Evolutionary conservation across 1,140 invertebrate genomes (phyloP).

Genomic region (Pogonus chalceus): DNA sequence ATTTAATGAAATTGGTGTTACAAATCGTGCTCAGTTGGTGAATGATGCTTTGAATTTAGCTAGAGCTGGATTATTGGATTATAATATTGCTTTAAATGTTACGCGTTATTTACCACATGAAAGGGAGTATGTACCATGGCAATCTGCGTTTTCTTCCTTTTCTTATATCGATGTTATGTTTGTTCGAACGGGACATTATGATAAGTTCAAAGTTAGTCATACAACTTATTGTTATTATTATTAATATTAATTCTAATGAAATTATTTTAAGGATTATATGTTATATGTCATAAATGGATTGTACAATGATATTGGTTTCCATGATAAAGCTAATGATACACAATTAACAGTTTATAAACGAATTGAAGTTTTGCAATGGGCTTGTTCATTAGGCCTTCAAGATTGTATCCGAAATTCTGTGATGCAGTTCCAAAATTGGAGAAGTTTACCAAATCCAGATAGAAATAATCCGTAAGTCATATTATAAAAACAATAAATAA

Average conservation of each 20-base stretch:
- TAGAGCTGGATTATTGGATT: slow-evolving; percentile 50
- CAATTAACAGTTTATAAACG: slow-evolving; percentile 56
- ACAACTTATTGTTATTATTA: no score
- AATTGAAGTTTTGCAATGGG: slow-evolving; percentile 56
- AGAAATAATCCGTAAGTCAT: slow-evolving; percentile 58
- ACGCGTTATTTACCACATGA: slow-evolving; percentile 65
- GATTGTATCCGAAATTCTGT: slow-evolving; percentile 59
- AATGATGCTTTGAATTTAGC: slow-evolving; percentile 82
- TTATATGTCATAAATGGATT: slow-evolving; percentile 49
- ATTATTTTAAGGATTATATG: slow-evolving; percentile 57
- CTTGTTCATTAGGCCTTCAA: slow-evolving; percentile 56
- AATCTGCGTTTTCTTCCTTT: slow-evolving; percentile 56
- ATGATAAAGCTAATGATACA: slow-evolving; percentile 47
- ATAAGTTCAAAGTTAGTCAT: slow-evolving; percentile 62
- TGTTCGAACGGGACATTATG: slow-evolving; percentile 56
- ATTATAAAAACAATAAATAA: slow-evolving; percentile 15
- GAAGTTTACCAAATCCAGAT: slow-evolving; percentile 54
- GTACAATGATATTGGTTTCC: slow-evolving; percentile 56
- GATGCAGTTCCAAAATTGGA: slow-evolving; percentile 61
- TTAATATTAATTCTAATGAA: no score
- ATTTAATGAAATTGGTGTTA: slow-evolving; percentile 47
- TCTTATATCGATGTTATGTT: slow-evolving; percentile 66
- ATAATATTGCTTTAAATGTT: slow-evolving; percentile 59
- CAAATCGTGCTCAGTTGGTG: slow-evolving; percentile 79
- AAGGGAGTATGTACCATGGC: slow-evolving; percentile 70